Evolutionary conservation across 2,888 invertebrate genomes (phyloP), one percentile per base, ranked within the genome.

Genomic region (Mesochorus sp.): DNA sequence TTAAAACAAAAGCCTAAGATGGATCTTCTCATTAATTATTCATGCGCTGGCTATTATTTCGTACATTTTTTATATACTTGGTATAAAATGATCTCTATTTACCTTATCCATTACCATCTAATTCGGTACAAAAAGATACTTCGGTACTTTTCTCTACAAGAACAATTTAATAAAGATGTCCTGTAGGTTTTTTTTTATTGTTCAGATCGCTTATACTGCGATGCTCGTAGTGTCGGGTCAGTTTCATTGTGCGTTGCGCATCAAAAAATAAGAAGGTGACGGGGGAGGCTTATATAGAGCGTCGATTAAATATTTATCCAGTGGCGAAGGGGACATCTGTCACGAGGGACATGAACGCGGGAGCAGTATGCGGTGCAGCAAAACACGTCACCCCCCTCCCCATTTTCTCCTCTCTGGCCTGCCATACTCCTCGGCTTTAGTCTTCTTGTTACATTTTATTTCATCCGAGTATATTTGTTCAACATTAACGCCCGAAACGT

Each of bases 251-350:
- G 51, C 39, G 61, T 39, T 42, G 28, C 28, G n/a, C n/a, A 39
- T 71, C 70, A 70, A 57, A 39, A 59, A 59, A n/a, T 37, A 39
- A 61, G 70, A 51, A 47, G 42, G 19, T 21, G 6, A 21, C 37
- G 37, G 19, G 31, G 42, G 79, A 12, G 75, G 82, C 76, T 82
- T 80, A 80, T 71, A 59, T 28, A 70, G 76, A 81, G 86, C 86
- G 80, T 72, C 86, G 88, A 88, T 90, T 89, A 90, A 91, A 90
- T 91, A 91, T 91, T 91, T 91, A 90, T 91, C 86, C 88, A 84
- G 81, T 79, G 81, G 85, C 85, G 73, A 71, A 80, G 81, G 85
- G 85, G 89, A 90, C 90, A 90, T 90, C 90, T 90, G 90, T 90
- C 89, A 75, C 70, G 62, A 64, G 49, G 68, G 28, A 44, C 66